Percentiles rank a stretch among this genome's conserved stretches.
Evolutionary conservation across 2,888 invertebrate genomes (phyloP).

Genomic region (Orthonychiurus folsomi): DNA sequence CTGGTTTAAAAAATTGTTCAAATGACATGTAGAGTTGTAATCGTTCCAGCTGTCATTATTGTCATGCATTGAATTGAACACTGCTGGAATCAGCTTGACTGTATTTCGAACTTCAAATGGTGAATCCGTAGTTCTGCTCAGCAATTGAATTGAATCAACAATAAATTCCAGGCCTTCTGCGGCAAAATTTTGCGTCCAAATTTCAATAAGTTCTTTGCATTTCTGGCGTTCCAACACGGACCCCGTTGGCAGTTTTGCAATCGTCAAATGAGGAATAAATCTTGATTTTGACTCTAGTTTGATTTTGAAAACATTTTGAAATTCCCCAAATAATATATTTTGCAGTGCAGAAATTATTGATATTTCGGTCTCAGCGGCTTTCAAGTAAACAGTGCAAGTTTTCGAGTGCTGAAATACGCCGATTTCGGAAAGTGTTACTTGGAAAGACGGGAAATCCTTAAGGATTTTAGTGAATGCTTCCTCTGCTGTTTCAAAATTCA

Average conservation of each 20-base stretch:
- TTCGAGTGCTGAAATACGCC: not conserved
- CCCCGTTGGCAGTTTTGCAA: slow-evolving; percentile 3
- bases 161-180: not conserved
- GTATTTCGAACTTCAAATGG: not conserved
- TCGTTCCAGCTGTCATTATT: not conserved
- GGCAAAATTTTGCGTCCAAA: not conserved
- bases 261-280: slow-evolving; percentile 9
- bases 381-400: slow-evolving; percentile 3
- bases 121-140: not conserved
- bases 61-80: not conserved
- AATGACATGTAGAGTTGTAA: not conserved
- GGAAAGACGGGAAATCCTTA: not conserved
- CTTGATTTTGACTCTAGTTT: not conserved
- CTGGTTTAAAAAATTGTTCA: not conserved
- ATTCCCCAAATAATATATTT: not conserved
- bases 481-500: slow-evolving; percentile 5
- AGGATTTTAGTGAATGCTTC: not conserved
- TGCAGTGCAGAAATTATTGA: not conserved
- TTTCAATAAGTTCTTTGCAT: not conserved
- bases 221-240: not conserved
- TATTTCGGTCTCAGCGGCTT: not conserved
- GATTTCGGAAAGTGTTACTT: not conserved
- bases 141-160: slow-evolving; percentile 5
- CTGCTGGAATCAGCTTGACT: not conserved
- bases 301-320: not conserved